phyloP scores from a whole-genome alignment of 2,888 invertebrate genomes.

The Torymus tubicola region DNA sequence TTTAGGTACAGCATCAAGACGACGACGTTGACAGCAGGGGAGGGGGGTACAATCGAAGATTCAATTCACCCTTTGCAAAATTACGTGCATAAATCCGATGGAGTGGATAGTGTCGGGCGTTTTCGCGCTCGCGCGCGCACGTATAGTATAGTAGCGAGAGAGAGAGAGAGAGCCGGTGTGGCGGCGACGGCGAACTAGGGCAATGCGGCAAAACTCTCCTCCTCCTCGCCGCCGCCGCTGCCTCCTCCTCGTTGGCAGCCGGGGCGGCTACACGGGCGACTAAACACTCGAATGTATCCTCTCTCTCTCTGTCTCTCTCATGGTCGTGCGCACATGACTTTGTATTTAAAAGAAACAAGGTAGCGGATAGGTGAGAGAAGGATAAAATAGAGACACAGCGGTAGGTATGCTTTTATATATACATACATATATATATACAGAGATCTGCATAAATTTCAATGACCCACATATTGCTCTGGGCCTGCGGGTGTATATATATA shows the following conservation, averaged over 20 bases:
- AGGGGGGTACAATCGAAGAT: neutral
- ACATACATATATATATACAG: too few relatives aligned
- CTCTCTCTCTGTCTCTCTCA: too few relatives aligned
- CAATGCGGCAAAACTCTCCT: slow-evolving; percentile 30
- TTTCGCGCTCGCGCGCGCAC: too few relatives aligned
- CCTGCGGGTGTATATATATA: too few relatives aligned
- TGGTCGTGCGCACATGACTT: too few relatives aligned
- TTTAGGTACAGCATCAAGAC: too few relatives aligned
- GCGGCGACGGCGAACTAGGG: slow-evolving; percentile 19
- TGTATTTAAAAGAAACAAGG: too few relatives aligned
- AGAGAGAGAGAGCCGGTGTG: too few relatives aligned
- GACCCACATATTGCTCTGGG: slow-evolving; percentile 15
- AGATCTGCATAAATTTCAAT: neutral
- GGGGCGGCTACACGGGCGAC: slow-evolving; percentile 13
- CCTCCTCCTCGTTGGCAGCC: slow-evolving; percentile 22
- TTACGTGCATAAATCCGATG: slow-evolving; percentile 50
- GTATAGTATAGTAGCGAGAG: too few relatives aligned
- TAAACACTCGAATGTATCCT: neutral
- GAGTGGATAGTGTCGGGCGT: slow-evolving; percentile 15
- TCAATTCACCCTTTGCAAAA: slow-evolving; percentile 44
- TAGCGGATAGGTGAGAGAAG: too few relatives aligned
- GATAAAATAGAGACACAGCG: too few relatives aligned
- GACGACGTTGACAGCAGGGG: neutral
- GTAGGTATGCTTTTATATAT: too few relatives aligned
- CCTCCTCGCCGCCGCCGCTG: neutral